Percentiles rank a stretch among this genome's conserved stretches.
Evolutionary conservation across 1,140 invertebrate species (phyloP).

Genomic region (Nymphalis io): DNA sequence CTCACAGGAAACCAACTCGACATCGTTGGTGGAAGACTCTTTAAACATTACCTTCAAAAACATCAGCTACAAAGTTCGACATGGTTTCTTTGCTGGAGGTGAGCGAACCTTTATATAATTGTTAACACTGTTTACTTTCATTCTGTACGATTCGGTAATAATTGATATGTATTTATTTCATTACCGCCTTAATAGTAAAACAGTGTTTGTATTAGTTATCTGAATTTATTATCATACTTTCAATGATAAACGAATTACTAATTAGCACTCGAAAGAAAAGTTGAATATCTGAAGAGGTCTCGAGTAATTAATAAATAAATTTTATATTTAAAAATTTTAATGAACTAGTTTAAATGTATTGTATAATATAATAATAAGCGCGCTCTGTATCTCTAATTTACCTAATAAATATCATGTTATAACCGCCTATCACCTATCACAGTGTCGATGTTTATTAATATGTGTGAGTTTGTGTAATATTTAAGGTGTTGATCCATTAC

Average conservation of each 20-base stretch:
- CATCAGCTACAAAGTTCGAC: conserved; percentile 60
- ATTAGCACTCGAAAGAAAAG: conserved; percentile 20
- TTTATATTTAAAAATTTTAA: background rate
- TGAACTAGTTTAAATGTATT: background rate
- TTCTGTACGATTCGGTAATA: conserved; percentile 27
- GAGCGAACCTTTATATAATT: conserved; percentile 38
- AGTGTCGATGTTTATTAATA: too few species aligned
- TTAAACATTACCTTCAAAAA: conserved; percentile 70
- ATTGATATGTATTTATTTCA: conserved; percentile 31
- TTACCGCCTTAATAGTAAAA: conserved; percentile 26
- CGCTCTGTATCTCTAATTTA: too few species aligned
- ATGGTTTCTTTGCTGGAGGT: conserved; percentile 61
- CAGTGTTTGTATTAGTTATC: conserved; percentile 41
- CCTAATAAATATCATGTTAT: too few species aligned
- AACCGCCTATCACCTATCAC: too few species aligned
- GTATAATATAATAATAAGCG: too few species aligned
- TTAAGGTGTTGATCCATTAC: too few species aligned
- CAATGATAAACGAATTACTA: conserved; percentile 42
- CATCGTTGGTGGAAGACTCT: conserved; percentile 61
- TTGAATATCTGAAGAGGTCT: conserved; percentile 5
- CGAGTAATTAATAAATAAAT: background rate
- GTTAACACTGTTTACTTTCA: conserved; percentile 18
- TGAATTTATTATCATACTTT: conserved; percentile 44
- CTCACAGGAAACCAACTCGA: conserved; percentile 66
- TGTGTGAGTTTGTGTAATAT: too few species aligned